Evolutionary conservation across 2,888 invertebrate genomes (phyloP).

Genomic region (Callinectes sapidus): DNA sequence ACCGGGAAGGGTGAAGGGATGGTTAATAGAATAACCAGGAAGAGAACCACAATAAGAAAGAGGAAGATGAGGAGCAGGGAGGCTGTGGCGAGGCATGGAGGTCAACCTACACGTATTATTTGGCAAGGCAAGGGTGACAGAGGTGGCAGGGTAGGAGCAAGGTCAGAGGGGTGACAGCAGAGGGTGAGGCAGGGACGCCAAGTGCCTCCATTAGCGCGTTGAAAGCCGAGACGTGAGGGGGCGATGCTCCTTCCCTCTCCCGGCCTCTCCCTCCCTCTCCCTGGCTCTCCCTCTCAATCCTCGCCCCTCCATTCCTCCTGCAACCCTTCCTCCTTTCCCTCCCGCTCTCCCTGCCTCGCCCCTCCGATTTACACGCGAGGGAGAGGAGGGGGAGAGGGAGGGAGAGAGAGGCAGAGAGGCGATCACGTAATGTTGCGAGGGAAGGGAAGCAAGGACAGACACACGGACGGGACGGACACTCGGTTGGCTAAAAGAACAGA

Average conservation of each 20-base stretch:
- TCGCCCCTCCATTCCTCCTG: slow-evolving; percentile 10
- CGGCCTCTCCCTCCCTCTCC: slow-evolving; percentile 9
- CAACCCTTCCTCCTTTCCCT: background rate
- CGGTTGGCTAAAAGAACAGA: background rate
- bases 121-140: background rate
- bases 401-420: background rate
- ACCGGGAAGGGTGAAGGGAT: background rate
- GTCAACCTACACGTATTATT: background rate
- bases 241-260: slow-evolving; percentile 20
- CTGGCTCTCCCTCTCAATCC: background rate
- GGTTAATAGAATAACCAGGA: background rate
- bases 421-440: slow-evolving; percentile 18
- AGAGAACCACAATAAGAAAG: background rate
- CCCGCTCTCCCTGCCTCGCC: background rate
- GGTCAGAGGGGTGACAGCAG: background rate
- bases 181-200: background rate
- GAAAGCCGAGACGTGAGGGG: slow-evolving; percentile 45
- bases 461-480: background rate
- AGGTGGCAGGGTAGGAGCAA: background rate
- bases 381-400: background rate
- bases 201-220: slow-evolving; percentile 47
- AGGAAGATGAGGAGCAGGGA: background rate
- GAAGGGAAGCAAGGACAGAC: background rate
- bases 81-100: background rate
- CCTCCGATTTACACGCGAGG: slow-evolving; percentile 36